These are phyloP conservation scores for Caenorhabditis sp. DNA, from an alignment of 2,888 invertebrate species.

Conservation along the genomic window DNA sequence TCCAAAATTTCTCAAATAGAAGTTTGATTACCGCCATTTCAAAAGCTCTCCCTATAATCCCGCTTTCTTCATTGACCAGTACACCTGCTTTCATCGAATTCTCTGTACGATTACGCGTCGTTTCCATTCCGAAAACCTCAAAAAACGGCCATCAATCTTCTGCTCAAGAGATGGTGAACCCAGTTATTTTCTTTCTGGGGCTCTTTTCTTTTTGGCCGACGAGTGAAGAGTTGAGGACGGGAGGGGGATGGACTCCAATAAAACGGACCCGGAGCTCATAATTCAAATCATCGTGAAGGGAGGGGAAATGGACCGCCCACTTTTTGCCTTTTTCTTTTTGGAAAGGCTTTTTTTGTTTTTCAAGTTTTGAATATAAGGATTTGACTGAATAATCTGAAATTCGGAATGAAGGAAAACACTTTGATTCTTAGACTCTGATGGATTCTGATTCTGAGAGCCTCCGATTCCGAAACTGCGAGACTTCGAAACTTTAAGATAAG, in stretches of 20 bases:
- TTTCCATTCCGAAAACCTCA: slow-evolving; percentile 16
- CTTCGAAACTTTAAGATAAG: no score
- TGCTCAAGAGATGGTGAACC: slow-evolving; percentile 39
- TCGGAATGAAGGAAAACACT: no score
- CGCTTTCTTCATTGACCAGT: neutral
- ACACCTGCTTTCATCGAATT: slow-evolving; percentile 10
- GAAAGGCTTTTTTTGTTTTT: neutral
- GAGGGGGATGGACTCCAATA: slow-evolving; percentile 10
- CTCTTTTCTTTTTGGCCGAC: neutral
- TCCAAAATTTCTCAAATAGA: slow-evolving; percentile 21
- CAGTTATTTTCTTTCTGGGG: slow-evolving; percentile 51
- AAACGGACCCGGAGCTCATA: slow-evolving; percentile 55
- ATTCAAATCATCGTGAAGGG: slow-evolving; percentile 63
- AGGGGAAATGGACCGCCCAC: slow-evolving; percentile 30
- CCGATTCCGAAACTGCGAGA: no score
- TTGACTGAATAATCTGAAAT: no score
- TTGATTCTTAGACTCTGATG: no score
- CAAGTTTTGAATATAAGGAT: neutral
- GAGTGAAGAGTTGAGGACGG: neutral
- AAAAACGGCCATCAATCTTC: slow-evolving; percentile 49
- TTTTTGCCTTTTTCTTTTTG: slow-evolving; percentile 9
- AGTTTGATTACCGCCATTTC: slow-evolving; percentile 25
- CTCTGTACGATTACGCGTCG: neutral
- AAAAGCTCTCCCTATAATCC: slow-evolving; percentile 9
- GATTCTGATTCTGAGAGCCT: no score